Evolutionary conservation across 2,113 vertebrate genomes (phyloP).

Genomic region (Sminthopsis crassicaudata): DNA sequence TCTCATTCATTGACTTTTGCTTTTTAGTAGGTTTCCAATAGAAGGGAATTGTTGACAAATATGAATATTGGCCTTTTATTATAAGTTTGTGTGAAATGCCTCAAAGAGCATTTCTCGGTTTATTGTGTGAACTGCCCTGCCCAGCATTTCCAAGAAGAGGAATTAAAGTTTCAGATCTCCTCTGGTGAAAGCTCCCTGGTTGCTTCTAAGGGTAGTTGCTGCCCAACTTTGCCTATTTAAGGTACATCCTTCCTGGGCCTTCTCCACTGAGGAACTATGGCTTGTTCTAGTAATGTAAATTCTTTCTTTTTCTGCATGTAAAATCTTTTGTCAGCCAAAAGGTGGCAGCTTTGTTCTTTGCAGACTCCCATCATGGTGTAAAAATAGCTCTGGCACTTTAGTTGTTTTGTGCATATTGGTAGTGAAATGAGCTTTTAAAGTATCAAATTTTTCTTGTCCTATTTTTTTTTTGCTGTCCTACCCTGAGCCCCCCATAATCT

Average conservation of each 20-base stretch:
- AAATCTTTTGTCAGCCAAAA: constrained; percentile 70
- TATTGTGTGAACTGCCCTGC: not conserved
- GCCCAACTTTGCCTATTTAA: not conserved
- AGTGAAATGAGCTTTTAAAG: not conserved
- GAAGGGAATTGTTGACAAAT: constrained; percentile 20
- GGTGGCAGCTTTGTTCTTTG: constrained; percentile 76
- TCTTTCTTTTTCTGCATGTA: constrained; percentile 34
- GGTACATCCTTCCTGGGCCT: not conserved
- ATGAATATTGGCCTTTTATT: not conserved
- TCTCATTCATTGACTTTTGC: constrained; percentile 11
- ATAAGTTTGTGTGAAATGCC: not conserved
- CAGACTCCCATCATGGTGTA: constrained; percentile 28
- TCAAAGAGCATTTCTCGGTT: constrained; percentile 3
- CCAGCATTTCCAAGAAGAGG: constrained; percentile 32
- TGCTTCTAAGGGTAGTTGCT: constrained; percentile 1
- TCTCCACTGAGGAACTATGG: constrained; percentile 11
- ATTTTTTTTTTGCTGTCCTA: not conserved
- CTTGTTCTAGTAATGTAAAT: not conserved
- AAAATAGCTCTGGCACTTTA: not conserved
- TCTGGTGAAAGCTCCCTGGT: constrained; percentile 14
- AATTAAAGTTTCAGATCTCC: constrained; percentile 1
- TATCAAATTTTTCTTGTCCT: not conserved
- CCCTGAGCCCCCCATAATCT: not conserved
- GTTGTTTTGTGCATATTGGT: not conserved
- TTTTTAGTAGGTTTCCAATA: constrained; percentile 23